A percentile compares a stretch with the other conserved stretches of the same genome.
These are phyloP conservation scores for Danio albolineatus DNA, from an alignment of 2,797 vertebrate species.

Conservation along the genomic window DNA sequence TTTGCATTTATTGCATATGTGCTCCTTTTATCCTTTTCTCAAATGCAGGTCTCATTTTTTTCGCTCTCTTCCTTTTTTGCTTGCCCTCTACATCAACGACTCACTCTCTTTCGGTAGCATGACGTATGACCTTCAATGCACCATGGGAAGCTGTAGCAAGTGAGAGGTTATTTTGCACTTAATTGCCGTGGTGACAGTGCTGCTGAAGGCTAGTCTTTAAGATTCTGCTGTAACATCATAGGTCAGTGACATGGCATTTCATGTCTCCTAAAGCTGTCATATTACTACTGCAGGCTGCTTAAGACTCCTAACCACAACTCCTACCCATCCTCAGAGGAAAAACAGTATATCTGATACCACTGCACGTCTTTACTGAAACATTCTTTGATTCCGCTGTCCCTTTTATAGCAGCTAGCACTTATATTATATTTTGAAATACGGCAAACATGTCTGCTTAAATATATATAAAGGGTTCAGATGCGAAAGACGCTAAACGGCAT, in stretches of 20 bases:
- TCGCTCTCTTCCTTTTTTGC: no score
- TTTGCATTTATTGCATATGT: constrained; percentile 25
- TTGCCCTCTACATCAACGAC: constrained; percentile 14
- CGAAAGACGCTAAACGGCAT: no score
- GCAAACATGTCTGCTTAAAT: no score
- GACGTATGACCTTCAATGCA: constrained; percentile 47
- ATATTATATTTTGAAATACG: neutral
- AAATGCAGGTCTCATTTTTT: constrained; percentile 16
- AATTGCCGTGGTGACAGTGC: constrained; percentile 49
- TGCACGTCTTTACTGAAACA: neutral
- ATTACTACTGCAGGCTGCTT: constrained; percentile 34
- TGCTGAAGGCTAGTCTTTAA: constrained; percentile 54
- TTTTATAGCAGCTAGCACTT: neutral
- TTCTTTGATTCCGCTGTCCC: neutral
- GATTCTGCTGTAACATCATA: constrained; percentile 58
- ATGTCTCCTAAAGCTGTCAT: constrained; percentile 39
- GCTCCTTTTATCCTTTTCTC: constrained; percentile 1
- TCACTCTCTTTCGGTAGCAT: constrained; percentile 24
- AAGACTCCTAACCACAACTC: constrained; percentile 16
- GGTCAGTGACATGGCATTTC: constrained; percentile 58
- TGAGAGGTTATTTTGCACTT: constrained; percentile 59
- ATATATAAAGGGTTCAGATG: no score
- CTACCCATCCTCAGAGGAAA: neutral
- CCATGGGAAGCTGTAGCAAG: constrained; percentile 50
- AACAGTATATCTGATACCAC: neutral